Base-by-base conservation (phyloP, 2,888 invertebrate genomes). In the Nymphalis urticae region DNA sequence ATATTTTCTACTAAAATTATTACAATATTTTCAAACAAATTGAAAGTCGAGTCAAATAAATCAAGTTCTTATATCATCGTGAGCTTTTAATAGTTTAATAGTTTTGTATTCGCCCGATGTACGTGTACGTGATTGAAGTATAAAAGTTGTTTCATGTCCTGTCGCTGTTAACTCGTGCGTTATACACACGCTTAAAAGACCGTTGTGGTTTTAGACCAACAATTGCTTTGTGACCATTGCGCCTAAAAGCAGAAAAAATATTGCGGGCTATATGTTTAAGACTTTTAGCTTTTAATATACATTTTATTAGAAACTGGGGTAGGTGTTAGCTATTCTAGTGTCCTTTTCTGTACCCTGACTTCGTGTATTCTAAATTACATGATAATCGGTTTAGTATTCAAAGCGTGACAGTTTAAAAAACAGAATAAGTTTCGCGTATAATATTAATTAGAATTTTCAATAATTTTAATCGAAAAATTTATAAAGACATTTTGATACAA, bases 191-290 rank as follows among this genome's bases (percentile, higher is more conserved):
- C n/a, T 58, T 19, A 19, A 58, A 56, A 58, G 58, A 58, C 58
- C n/a, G 21, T 58, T 58, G 58, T 58, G 36, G 21, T 21, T 21
- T 21, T 21, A 21, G 21, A 21, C 21, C 13, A 58, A 58, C 36
- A 42, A 58, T 42, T 58, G 42, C 36, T 58, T 58, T 58, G 58
- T 58, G 58, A 58, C 42, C 58, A 19, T 42, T 10, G 19, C 17
- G 58, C 36, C 42, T 42, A 58, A 58, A 58, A 42, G 42, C 58
- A 42, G 19, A 42, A 58, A 58, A 50, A 62, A 32, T 32, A 27
- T 24, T 6, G 6, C n/a, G 21, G 17, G 50, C 32, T 19, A 8
- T 50, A 47, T 47, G 21, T 10, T 10, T 13, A 16, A 27, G 13
- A 1, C 21, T 53, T 53, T 53, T 53, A 24, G 13, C 16, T 53